Conservation (phyloP, 2,797 vertebrate genomes). For the Apogon hyalosoma region DNA sequence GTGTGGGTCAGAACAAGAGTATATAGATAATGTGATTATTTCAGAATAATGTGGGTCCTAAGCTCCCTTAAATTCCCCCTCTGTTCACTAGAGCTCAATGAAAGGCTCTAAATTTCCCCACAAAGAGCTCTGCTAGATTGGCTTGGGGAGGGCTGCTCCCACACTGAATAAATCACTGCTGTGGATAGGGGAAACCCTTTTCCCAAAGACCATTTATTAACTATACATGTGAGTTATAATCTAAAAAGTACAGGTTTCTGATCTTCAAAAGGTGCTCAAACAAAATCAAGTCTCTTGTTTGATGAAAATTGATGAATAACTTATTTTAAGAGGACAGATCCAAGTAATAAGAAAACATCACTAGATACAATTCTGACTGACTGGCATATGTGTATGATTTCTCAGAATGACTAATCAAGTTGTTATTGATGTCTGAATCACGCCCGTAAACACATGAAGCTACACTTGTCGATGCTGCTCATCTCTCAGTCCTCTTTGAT, state of each 20-base stretch:
- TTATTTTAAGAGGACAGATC: not conserved
- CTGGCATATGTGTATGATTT: constrained; percentile 15
- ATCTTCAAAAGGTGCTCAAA: constrained; percentile 7
- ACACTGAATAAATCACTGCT: constrained; percentile 65
- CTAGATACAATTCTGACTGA: not conserved
- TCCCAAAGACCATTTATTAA: constrained; percentile 52
- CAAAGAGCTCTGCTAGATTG: constrained; percentile 73
- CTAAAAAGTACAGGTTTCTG: constrained; percentile 5
- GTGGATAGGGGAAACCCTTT: constrained; percentile 18
- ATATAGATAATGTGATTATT: constrained; percentile 73
- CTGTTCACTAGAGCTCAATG: constrained; percentile 46
- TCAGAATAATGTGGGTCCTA: constrained; percentile 59
- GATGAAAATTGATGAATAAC: constrained; percentile 1
- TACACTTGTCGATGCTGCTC: constrained; percentile 25
- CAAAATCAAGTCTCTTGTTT: constrained; percentile 5
- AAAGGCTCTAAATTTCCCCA: constrained; percentile 66
- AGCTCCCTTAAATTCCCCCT: constrained; percentile 58
- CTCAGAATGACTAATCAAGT: constrained; percentile 44
- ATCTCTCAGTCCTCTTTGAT: constrained; percentile 45
- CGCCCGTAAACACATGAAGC: constrained; percentile 43
- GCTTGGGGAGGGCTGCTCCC: constrained; percentile 61
- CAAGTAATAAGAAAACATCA: not conserved
- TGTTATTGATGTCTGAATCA: constrained; percentile 60
- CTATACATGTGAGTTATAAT: constrained; percentile 29
- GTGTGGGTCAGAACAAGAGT: constrained; percentile 60